These are phyloP conservation scores for Poeciliopsis turneri DNA, from an alignment of 2,797 vertebrate genomes.

Conservation along the genomic window DNA sequence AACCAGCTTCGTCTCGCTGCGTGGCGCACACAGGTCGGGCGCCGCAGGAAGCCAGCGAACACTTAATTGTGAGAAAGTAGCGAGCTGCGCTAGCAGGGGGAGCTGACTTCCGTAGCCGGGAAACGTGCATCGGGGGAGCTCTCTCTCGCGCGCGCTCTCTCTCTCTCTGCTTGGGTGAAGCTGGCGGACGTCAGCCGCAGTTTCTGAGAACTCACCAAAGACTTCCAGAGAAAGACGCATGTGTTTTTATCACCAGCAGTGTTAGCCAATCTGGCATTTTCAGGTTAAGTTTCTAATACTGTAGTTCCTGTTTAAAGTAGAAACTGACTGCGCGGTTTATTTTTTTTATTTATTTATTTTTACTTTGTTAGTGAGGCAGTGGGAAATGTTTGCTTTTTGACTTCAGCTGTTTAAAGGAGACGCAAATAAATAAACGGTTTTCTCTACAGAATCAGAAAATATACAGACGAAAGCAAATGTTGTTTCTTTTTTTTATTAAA, in stretches of 20 bases:
- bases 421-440: background rate
- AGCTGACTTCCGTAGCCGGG: conserved; percentile 72
- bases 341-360: too few species aligned
- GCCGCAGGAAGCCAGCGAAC: background rate
- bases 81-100: conserved; percentile 15
- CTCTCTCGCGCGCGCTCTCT: too few species aligned
- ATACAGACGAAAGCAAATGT: background rate
- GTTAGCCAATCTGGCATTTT: background rate
- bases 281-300: conserved; percentile 5
- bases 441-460: background rate
- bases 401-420: conserved; percentile 15
- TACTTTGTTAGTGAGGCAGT: background rate
- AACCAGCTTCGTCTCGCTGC: background rate
- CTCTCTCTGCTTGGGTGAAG: conserved; percentile 53
- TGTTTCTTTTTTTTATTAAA: background rate
- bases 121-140: conserved; percentile 59
- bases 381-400: conserved; percentile 3
- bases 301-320: conserved; percentile 25
- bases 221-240: conserved; percentile 70
- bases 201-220: conserved; percentile 74
- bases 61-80: conserved; percentile 14
- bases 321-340: background rate
- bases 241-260: conserved; percentile 50
- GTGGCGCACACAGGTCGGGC: background rate
- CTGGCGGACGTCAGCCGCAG: conserved; percentile 64